Evolutionary conservation across 2,113 vertebrate species (phyloP).

Genomic region (Tonatia bakeri): DNA sequence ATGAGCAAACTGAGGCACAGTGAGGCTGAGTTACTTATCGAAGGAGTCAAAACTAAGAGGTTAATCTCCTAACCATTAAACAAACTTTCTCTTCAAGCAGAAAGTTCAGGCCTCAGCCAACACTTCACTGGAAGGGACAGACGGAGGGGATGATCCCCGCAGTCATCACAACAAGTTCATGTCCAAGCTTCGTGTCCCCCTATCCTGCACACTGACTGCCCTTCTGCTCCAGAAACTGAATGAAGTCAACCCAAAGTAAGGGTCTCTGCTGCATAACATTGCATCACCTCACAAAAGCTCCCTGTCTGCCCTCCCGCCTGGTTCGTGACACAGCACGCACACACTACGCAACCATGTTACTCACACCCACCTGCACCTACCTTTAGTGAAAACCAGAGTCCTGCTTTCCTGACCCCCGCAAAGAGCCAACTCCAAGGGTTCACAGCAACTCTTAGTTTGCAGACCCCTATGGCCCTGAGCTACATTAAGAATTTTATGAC

Average conservation of each 20-base stretch:
- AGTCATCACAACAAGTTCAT: not conserved
- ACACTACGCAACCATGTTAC: too few relatives aligned
- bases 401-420: not conserved
- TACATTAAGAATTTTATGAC: not conserved
- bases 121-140: not conserved
- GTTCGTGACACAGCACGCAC: not conserved
- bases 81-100: not conserved
- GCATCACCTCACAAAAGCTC: not conserved
- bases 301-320: not conserved
- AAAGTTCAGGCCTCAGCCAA: not conserved
- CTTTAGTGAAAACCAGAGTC: not conserved
- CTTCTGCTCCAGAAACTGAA: not conserved
- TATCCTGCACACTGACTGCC: not conserved
- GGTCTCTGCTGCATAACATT: not conserved
- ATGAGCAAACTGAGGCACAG: not conserved
- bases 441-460: not conserved
- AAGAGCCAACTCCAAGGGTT: not conserved
- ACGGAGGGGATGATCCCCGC: rapidly evolving
- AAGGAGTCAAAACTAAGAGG: not conserved
- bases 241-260: not conserved
- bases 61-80: not conserved
- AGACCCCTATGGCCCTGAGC: not conserved
- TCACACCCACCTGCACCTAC: not conserved
- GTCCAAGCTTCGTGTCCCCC: not conserved
- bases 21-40: not conserved